Conservation (phyloP, 2,888 invertebrate species). For the Eretmocerus hayati region DNA sequence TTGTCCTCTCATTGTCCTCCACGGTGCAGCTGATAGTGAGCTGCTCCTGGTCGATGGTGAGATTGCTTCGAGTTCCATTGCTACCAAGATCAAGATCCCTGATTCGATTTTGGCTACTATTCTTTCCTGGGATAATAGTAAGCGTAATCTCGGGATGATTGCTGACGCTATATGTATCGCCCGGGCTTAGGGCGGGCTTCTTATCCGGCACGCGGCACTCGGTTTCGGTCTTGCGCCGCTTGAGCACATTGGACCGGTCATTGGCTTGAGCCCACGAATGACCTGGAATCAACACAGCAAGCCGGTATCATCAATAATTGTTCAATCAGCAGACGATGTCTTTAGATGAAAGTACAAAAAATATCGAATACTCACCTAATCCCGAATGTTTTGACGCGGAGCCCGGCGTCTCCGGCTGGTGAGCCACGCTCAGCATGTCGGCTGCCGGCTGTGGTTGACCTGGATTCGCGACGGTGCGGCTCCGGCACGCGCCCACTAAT, state of each 20-base stretch:
- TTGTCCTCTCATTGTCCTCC: not conserved
- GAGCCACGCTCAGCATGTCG: conserved; percentile 23
- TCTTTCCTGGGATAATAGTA: conserved; percentile 18
- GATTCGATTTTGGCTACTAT: conserved; percentile 1
- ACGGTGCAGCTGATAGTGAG: not conserved
- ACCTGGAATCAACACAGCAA: not conserved
- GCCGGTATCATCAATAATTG: not conserved
- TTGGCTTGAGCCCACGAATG: no score
- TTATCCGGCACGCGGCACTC: conserved; percentile 11
- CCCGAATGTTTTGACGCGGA: conserved; percentile 21
- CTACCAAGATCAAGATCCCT: conserved; percentile 5
- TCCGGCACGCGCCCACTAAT: not conserved
- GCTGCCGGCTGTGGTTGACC: not conserved
- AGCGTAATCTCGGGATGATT: conserved; percentile 23
- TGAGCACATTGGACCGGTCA: conserved; percentile 14
- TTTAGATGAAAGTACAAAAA: no score
- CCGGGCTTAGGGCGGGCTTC: not conserved
- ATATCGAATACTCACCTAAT: conserved; percentile 18
- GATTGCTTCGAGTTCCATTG: conserved; percentile 1
- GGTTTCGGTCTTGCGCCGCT: conserved; percentile 16
- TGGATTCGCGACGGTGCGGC: not conserved
- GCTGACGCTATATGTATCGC: conserved; percentile 3
- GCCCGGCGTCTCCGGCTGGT: conserved; percentile 22
- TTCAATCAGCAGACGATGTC: not conserved
- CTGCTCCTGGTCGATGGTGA: not conserved